Base-by-base conservation (phyloP, 1,140 invertebrate species). In the Listronotus oregonensis region DNA sequence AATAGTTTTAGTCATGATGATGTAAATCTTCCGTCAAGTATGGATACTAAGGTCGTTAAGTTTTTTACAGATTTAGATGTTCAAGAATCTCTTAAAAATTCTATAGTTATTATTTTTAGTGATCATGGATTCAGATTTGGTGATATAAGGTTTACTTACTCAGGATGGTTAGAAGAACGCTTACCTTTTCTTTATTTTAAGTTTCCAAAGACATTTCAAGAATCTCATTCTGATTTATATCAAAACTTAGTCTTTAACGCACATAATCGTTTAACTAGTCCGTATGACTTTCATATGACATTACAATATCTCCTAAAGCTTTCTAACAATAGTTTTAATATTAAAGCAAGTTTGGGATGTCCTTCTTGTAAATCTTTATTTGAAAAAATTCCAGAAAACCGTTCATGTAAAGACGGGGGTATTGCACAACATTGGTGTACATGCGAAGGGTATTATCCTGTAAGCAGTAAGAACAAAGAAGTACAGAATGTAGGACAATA, bases 71-170 rank as follows among this genome's bases (percentile, higher is more conserved):
- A 34, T 6, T 15, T 66, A 32, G 4, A 21, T n/a, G n/a, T 67
- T 6, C 12, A 3, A 10, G 17, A 49, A 6, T 15, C 55, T 8
- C 55, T 68, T 15, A 21, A 49, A 0, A 49, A 71, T 59, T 84
- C 86, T 0, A 79, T 83, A 43, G 76, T 86, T 65, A 73, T 96
- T 0, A 87, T 95, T 34, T 80, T 93, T 62, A 93, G 92, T 71
- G 94, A 97, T 74, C 94, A n/a, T 94, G 94, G 0, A 87, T 92
- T 71, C 77, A 93, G n/a, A n/a, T 94, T 87, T 73, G 93, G 93
- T 0, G 76, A 83, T 39, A 85, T 92, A 47, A 77, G n/a, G n/a
- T 85, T 42, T 89, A n/a, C 88, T 0, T 84, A 86, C 64, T 83
- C 86, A 7, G 93, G 93, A 0, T 91, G 90, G 82, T 85, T 94